Percentiles rank a stretch among this genome's conserved stretches.
These are phyloP conservation scores for Dicerorhinus sumatrensis DNA, from an alignment of 2,113 vertebrate species.

Conservation along the genomic window DNA sequence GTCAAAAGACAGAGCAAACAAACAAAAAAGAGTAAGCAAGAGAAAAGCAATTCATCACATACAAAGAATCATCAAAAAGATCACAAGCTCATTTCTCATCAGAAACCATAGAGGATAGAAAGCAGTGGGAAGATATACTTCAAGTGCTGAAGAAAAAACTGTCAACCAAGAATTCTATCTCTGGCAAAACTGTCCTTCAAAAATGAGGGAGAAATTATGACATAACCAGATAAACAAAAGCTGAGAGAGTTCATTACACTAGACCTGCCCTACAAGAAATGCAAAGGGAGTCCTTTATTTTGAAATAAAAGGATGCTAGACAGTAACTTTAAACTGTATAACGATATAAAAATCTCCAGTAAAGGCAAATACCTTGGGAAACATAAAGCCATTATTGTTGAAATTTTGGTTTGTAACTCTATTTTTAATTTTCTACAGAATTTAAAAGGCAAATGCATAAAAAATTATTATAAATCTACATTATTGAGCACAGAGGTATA, in stretches of 20 bases:
- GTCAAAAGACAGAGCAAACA: neutral
- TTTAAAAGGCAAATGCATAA: neutral
- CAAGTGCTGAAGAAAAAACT: neutral
- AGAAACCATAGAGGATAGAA: neutral
- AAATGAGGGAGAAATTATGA: neutral
- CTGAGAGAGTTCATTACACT: neutral
- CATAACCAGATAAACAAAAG: neutral
- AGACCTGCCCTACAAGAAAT: neutral
- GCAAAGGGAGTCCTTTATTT: neutral
- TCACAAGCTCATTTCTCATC: neutral
- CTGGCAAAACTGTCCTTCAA: neutral
- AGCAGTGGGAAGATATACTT: neutral
- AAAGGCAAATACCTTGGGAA: neutral
- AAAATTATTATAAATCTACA: neutral
- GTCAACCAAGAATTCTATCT: neutral
- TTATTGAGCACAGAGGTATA: neutral
- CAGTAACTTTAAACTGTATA: neutral
- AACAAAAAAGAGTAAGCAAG: neutral
- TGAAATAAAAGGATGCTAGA: neutral
- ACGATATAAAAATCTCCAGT: neutral
- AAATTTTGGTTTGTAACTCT: neutral
- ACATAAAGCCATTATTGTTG: neutral
- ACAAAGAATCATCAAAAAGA: neutral
- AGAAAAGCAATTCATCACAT: neutral
- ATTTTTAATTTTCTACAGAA: neutral